Evolutionary conservation across 2,888 invertebrate genomes (phyloP).

Genomic region (Drosophila subsilvestris): DNA sequence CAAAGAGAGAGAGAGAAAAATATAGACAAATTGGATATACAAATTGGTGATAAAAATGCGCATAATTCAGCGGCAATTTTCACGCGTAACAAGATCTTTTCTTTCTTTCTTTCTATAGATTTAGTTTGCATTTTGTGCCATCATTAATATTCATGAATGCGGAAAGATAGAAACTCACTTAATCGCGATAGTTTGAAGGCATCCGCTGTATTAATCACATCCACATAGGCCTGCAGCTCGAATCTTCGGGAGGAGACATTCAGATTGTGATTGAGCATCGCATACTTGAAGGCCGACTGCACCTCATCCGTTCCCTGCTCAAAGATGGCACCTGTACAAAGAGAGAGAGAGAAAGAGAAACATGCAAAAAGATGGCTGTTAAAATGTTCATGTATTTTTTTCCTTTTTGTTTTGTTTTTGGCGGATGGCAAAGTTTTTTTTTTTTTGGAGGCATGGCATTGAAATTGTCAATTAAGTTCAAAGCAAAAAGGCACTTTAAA

Average conservation of each 20-base stretch:
- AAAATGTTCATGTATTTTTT: constrained; percentile 12
- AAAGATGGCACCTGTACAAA: constrained; percentile 92
- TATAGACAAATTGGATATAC: not conserved
- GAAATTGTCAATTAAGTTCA: constrained; percentile 74
- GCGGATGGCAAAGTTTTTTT: constrained; percentile 33
- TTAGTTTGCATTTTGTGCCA: constrained; percentile 10
- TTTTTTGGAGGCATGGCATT: constrained; percentile 27
- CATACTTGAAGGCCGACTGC: constrained; percentile 96
- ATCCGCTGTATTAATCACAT: constrained; percentile 96
- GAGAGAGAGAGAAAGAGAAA: constrained; percentile 22
- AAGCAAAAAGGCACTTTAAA: constrained; percentile 73
- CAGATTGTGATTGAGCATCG: constrained; percentile 93
- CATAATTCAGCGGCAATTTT: constrained; percentile 36
- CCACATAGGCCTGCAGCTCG: constrained; percentile 94
- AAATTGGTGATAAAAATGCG: constrained; percentile 32
- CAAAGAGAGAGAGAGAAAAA: not conserved
- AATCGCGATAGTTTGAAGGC: constrained; percentile 95
- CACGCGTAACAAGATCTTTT: constrained; percentile 20
- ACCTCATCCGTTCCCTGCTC: constrained; percentile 96
- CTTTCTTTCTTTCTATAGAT: not conserved
- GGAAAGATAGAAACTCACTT: constrained; percentile 87
- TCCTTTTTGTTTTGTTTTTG: no score
- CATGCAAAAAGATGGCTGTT: constrained; percentile 38
- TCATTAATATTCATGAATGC: not conserved
- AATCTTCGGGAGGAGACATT: constrained; percentile 91